phyloP scores from a whole-genome alignment of 2,797 vertebrate species.

The Hapalemur alaotrensis region DNA sequence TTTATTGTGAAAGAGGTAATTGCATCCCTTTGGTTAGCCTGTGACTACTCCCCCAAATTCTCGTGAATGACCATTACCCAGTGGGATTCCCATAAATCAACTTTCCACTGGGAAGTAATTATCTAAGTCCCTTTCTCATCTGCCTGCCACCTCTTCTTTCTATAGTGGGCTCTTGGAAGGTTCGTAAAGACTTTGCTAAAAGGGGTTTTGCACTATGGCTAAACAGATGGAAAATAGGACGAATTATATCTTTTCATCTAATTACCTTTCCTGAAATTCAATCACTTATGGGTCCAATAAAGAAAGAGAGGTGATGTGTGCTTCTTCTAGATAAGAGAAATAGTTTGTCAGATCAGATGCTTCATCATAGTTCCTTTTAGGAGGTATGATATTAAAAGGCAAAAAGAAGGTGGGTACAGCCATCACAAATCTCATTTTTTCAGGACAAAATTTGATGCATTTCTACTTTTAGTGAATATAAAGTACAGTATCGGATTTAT shows the following conservation, averaged over 20 bases:
- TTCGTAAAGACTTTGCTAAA: slow-evolving; percentile 35
- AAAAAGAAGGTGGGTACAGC: neutral
- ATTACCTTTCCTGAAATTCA: slow-evolving; percentile 55
- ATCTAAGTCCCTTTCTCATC: slow-evolving; percentile 54
- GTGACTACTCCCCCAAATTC: slow-evolving; percentile 45
- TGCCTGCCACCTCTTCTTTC: slow-evolving; percentile 54
- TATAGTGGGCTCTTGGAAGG: slow-evolving; percentile 30
- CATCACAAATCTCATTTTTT: slow-evolving; percentile 30
- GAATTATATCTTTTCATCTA: slow-evolving; percentile 53
- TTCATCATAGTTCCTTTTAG: neutral
- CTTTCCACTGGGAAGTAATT: slow-evolving; percentile 71
- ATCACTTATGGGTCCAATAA: neutral
- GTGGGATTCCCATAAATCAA: slow-evolving; percentile 42
- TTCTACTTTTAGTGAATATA: neutral
- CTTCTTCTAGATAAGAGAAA: slow-evolving; percentile 25
- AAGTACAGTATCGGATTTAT: slow-evolving; percentile 41
- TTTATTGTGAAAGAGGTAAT: slow-evolving; percentile 40
- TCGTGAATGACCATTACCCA: slow-evolving; percentile 47
- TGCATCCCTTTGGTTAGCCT: neutral
- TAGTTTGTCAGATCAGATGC: neutral
- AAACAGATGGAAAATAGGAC: neutral
- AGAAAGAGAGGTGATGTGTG: neutral
- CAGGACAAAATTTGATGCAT: slow-evolving; percentile 56
- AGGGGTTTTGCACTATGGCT: slow-evolving; percentile 48
- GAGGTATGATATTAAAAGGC: slow-evolving; percentile 27